Evolutionary conservation across 2,797 vertebrate species (phyloP), one percentile per base, ranked within the genome.

Genomic region (Sylvia borin): DNA sequence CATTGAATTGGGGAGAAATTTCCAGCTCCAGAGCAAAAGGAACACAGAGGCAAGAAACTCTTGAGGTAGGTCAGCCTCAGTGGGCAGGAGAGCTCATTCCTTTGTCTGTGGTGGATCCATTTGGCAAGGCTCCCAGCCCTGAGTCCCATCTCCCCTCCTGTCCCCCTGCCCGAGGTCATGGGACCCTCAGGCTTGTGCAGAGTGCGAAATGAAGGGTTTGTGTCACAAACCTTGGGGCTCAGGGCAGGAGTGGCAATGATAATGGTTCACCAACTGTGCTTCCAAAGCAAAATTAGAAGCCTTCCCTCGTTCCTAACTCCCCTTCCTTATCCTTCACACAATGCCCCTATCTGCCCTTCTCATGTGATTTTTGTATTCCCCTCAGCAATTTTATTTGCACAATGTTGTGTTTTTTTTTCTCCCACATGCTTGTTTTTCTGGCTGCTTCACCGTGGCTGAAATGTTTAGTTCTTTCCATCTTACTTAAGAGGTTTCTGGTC

Each of bases 401-500:
- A 88, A 67, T 85, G 32, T 12, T 50, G 10, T 40, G 13, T 14
- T 76, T 90, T 57, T 85, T 88, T 67, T 57, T 1, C 78, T 4
- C 87, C 70, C 87, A 76, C 82, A 61, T 54, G 25, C 76, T 93
- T 86, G 47, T 88, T 94, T 91, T 84, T 88, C 76, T 95, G 95
- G 85, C 80, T 91, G 7, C 68, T 88, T 92, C 40, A 25, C 34
- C 2, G 48, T 47, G 85, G 70, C 90, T 88, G 79, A 85, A 90
- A 90, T 67, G 15, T 86, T 90, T 57, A 71, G 82, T 88, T 93
- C 88, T 87, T 97, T 95, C 91, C 93, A 67, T 95, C 88, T 94
- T 87, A 96, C 72, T 95, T 93, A 47, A 67, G 78, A 93, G 74
- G 51, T 88, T 95, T 94, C 91, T 94, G 73, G n/a, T 93, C 90